Conservation (phyloP, 2,113 vertebrate genomes). For the Campylomormyrus tamandua region DNA sequence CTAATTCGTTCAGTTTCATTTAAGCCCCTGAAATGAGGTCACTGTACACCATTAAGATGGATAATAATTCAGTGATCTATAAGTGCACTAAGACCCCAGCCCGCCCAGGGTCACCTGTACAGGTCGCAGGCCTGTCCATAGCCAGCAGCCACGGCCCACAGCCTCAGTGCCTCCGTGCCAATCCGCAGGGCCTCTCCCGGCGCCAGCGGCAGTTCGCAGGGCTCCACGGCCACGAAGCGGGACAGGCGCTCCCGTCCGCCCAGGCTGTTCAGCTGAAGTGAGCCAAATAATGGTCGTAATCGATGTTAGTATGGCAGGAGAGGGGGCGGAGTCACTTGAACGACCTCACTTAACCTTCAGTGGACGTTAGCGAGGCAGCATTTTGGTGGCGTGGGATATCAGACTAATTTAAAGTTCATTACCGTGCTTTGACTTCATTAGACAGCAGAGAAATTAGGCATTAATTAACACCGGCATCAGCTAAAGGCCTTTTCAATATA, state of each 20-base stretch:
- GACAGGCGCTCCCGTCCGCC: constrained; percentile 69
- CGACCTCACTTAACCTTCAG: neutral
- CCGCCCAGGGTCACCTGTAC: constrained; percentile 66
- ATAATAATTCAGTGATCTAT: neutral
- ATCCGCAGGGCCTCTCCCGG: constrained; percentile 66
- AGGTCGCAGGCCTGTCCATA: constrained; percentile 81
- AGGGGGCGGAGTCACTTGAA: neutral
- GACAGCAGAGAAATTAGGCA: neutral
- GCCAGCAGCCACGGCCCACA: constrained; percentile 78
- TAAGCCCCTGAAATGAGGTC: neutral
- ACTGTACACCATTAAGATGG: neutral
- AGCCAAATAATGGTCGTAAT: neutral
- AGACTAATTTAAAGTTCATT: neutral
- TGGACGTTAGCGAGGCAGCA: neutral
- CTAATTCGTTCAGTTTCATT: neutral
- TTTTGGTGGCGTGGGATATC: neutral
- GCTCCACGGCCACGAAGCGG: constrained; percentile 73
- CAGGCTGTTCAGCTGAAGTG: constrained; percentile 63
- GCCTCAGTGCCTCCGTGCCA: constrained; percentile 71
- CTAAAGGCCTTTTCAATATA: neutral
- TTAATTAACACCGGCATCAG: neutral
- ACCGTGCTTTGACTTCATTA: neutral
- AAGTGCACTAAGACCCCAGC: neutral
- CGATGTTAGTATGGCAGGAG: neutral
- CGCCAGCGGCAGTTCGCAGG: constrained; percentile 69